Percentiles rank a stretch among this genome's conserved stretches.
Conservation (phyloP, 23 tunicate species). For the Botrylloides violaceus region DNA sequence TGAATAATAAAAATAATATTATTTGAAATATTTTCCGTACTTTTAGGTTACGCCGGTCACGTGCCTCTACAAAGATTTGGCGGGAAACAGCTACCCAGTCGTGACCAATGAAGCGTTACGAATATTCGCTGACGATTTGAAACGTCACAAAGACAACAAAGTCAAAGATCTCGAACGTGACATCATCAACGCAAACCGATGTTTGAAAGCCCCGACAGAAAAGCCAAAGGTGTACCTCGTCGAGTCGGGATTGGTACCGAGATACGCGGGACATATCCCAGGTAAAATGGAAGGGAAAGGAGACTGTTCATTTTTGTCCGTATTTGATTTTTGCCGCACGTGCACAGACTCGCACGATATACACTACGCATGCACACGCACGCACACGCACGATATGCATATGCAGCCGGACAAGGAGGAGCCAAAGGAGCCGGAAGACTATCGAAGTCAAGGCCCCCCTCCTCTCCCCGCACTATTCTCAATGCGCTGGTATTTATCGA, state of each 20-base stretch:
- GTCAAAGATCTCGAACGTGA: constrained; percentile 18
- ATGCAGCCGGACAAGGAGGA: no score
- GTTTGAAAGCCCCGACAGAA: constrained; percentile 4
- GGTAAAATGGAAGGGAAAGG: constrained; percentile 43
- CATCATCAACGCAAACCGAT: constrained; percentile 19
- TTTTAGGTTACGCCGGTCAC: constrained; percentile 87
- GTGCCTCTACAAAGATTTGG: constrained; percentile 85
- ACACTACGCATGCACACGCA: no score
- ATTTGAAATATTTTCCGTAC: no score
- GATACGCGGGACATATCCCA: constrained; percentile 88
- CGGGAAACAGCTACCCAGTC: constrained; percentile 57
- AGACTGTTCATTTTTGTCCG: no score
- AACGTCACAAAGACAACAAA: constrained; percentile 1
- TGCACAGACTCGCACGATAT: no score
- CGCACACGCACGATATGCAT: no score
- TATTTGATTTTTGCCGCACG: no score
- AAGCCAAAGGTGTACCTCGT: constrained; percentile 34
- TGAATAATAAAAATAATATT: no score
- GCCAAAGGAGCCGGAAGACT: no score
- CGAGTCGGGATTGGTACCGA: constrained; percentile 65
- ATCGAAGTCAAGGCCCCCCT: no score
- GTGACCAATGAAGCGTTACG: constrained; percentile 73
- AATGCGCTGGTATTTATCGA: background rate
- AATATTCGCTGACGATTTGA: constrained; percentile 45
- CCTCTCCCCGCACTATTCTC: background rate